A percentile compares a stretch with the other conserved stretches of the same genome.
Evolutionary conservation across 2,888 invertebrate genomes (phyloP).

Genomic region (Noctua pronuba): DNA sequence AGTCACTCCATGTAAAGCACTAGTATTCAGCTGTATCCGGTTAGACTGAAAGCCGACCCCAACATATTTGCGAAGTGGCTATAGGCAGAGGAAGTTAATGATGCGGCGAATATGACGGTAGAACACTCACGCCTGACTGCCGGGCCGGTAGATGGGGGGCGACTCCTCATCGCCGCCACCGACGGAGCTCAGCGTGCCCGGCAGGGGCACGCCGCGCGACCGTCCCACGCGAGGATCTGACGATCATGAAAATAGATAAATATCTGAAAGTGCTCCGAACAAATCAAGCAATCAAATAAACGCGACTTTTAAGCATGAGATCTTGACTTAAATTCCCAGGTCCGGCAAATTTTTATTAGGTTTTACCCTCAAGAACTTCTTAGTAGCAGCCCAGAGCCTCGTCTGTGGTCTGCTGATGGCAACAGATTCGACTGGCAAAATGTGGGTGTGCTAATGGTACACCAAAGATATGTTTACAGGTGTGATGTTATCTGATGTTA

Average conservation of each 20-base stretch:
- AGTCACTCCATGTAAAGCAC: background rate
- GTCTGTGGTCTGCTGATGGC: background rate
- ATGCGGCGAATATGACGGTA: background rate
- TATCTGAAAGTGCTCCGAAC: background rate
- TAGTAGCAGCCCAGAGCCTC: background rate
- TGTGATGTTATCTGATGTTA: background rate
- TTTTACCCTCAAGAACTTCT: background rate
- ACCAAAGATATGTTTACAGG: background rate
- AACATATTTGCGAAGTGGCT: background rate
- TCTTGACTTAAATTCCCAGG: background rate
- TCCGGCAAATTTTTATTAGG: background rate
- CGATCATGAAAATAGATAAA: background rate
- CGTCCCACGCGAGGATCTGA: constrained; percentile 69
- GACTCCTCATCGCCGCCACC: constrained; percentile 81
- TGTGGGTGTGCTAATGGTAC: background rate
- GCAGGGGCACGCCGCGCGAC: constrained; percentile 72
- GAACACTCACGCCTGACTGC: constrained; percentile 83
- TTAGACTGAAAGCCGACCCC: background rate
- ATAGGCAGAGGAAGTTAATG: background rate
- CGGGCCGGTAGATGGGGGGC: constrained; percentile 84
- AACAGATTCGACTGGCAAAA: background rate
- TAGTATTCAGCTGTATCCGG: background rate
- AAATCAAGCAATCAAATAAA: background rate
- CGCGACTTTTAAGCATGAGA: background rate
- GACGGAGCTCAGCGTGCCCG: constrained; percentile 84